phyloP scores from a whole-genome alignment of 2,797 vertebrate genomes.

The Anguilla megastoma region DNA sequence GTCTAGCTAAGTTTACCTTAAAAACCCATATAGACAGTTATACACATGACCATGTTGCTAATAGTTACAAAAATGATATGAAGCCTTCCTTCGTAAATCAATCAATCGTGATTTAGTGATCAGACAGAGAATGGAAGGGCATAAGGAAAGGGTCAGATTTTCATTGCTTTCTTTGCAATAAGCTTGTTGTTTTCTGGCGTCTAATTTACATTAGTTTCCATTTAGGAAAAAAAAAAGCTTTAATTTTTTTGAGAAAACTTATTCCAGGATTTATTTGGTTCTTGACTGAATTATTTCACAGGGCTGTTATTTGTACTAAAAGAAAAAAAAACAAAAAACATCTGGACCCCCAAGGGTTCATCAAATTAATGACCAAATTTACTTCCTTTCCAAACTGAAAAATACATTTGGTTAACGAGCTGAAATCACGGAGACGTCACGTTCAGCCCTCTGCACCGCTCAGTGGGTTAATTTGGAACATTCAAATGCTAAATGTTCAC shows the following conservation, averaged over 20 bases:
- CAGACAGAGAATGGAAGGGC: constrained; percentile 12
- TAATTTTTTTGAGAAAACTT: neutral
- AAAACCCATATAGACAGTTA: neutral
- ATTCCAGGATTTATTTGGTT: constrained; percentile 20
- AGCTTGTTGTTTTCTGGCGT: neutral
- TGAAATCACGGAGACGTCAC: neutral
- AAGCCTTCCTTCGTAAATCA: neutral
- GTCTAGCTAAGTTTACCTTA: neutral
- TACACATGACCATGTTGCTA: neutral
- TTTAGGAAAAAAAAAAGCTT: constrained; percentile 24
- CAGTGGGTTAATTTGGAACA: neutral
- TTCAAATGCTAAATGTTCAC: constrained; percentile 20
- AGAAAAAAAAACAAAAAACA: neutral
- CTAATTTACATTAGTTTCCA: constrained; percentile 20
- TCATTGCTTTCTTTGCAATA: constrained; percentile 20
- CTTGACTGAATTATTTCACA: constrained; percentile 25
- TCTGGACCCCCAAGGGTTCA: constrained; percentile 14
- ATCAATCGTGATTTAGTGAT: constrained; percentile 16
- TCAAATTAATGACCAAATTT: neutral
- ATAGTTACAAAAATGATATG: neutral
- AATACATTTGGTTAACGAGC: constrained; percentile 16
- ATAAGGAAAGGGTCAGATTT: neutral
- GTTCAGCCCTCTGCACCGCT: neutral
- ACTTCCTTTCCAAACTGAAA: constrained; percentile 2
- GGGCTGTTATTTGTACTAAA: constrained; percentile 19